A percentile compares a stretch with the other conserved stretches of the same genome.
These are phyloP conservation scores for Cavia porcellus DNA, from an alignment of 2,113 vertebrate species.

Conservation along the genomic window DNA sequence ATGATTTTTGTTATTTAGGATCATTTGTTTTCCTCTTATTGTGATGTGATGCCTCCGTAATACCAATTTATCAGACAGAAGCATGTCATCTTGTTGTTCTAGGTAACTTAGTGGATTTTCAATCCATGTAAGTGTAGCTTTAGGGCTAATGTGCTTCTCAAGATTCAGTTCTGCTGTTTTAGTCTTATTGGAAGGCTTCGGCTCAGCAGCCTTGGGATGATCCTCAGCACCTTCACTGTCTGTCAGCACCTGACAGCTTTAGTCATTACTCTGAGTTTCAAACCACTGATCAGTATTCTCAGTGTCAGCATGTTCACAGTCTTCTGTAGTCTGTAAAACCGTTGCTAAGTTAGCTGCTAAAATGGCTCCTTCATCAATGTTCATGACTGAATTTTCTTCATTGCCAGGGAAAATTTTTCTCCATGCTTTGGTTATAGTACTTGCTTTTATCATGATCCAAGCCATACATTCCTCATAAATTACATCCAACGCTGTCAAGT, in stretches of 20 bases:
- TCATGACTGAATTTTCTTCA: conserved; percentile 75
- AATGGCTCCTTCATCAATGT: conserved; percentile 80
- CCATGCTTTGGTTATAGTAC: conserved; percentile 81
- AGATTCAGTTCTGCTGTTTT: conserved; percentile 74
- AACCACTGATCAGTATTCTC: conserved; percentile 80
- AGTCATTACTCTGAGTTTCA: conserved; percentile 70
- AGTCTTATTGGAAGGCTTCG: conserved; percentile 50
- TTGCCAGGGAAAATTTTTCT: conserved; percentile 79
- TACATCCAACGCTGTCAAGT: conserved; percentile 83
- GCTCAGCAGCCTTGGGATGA: conserved; percentile 47
- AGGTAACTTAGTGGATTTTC: conserved; percentile 82
- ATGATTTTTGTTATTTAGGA: conserved; percentile 72
- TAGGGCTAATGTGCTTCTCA: conserved; percentile 80
- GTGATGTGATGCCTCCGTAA: conserved; percentile 79
- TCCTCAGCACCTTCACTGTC: conserved; percentile 57
- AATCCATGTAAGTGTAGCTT: conserved; percentile 82
- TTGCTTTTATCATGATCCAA: conserved; percentile 82
- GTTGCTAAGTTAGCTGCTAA: conserved; percentile 83
- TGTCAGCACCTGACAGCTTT: conserved; percentile 66
- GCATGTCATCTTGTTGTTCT: conserved; percentile 84
- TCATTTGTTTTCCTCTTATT: conserved; percentile 83
- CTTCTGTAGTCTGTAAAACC: conserved; percentile 80
- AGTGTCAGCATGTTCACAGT: conserved; percentile 76
- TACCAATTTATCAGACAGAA: conserved; percentile 83
- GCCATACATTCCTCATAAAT: conserved; percentile 81